Evolutionary conservation across 2,113 vertebrate genomes (phyloP), one percentile per base, ranked within the genome.

Genomic region (Cepphus grylle): DNA sequence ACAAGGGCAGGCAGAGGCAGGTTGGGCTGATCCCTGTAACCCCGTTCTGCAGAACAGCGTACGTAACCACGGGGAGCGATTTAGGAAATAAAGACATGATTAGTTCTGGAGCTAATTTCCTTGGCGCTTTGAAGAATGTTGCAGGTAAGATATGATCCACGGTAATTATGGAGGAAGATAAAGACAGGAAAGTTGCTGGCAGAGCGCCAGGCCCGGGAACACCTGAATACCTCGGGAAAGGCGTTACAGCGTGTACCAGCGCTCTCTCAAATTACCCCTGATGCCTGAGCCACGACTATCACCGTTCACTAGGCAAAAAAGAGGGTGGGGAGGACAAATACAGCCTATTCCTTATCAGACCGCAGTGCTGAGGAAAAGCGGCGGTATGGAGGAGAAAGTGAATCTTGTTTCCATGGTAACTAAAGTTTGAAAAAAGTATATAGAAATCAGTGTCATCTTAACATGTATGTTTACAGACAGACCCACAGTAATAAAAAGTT

Each of bases 351-450:
- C 81, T 87, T 34, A 32, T n/a, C 79, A 34, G 71, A 34, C 38
- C 0, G 32, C 74, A 56, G 84, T 0, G 73, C 88, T 42, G 74
- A 84, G 93, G 83, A 69, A 63, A 93, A 92, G 89, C 13, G 4
- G 76, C 72, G 18, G 80, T 17, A 27, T 1, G 80, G 77, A 90
- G 84, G 82, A 92, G 92, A 97, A 94, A 88, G 85, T 29, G 58
- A 84, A 94, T 91, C 90, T 66, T 66, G 96, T 95, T 94, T 63
- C 97, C 87, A 93, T 77, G 87, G 96, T 40, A 95, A 97, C 94
- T 34, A 50, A 96, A 97, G 96, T 96, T 96, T 91, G 94, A 70
- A 83, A 78, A 79, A 90, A 81, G 73, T 84, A 11, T 55, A 9
- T 19, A 7, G 93, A 74, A 94, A 92, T 95, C 97, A 38, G 6